These are phyloP conservation scores for Coregonus ussuriensis DNA, from an alignment of 2,797 vertebrate species.

Conservation along the genomic window DNA sequence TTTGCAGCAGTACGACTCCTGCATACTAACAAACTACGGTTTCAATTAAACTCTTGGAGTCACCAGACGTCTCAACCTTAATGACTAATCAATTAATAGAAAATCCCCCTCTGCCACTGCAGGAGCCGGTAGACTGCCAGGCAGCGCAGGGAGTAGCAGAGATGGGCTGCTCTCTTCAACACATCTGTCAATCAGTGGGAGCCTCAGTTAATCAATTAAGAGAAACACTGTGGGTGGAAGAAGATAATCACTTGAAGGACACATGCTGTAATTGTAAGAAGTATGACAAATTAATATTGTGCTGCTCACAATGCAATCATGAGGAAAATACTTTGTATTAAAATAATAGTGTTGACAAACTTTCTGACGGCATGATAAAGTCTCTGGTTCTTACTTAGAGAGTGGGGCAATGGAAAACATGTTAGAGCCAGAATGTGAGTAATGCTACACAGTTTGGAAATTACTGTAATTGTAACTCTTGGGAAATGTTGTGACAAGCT, in stretches of 20 bases:
- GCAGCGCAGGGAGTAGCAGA: conserved; percentile 5
- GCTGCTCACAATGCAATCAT: background rate
- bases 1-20: conserved; percentile 27
- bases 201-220: background rate
- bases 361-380: background rate
- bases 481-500: conserved; percentile 7
- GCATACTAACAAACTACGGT: conserved; percentile 50
- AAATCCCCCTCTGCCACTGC: conserved; percentile 44
- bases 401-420: conserved; percentile 29
- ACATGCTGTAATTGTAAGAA: background rate
- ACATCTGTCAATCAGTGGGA: conserved; percentile 7
- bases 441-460: conserved; percentile 28
- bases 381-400: background rate
- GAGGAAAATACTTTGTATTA: background rate
- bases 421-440: conserved; percentile 52
- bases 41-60: conserved; percentile 60
- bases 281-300: background rate
- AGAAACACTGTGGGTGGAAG: background rate
- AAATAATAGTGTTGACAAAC: background rate
- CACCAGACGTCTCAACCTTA: conserved; percentile 36
- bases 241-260: background rate
- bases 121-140: conserved; percentile 23
- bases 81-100: conserved; percentile 54
- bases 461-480: conserved; percentile 41
- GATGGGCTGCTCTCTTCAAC: conserved; percentile 1